These are phyloP conservation scores for roundworm (Caenorhabditis elegans) DNA, from an alignment of 1,140 invertebrate genomes.

Conservation along the genomic window WBcel235 BX284606.5:13345001-13345500, in stretches of 20 bases:
- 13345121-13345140: not conserved
- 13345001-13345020: not conserved
- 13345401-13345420: slow-evolving; percentile 39
- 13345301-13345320: too few species aligned
- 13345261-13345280: too few species aligned
- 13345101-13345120: too few species aligned
- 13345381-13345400: not conserved
- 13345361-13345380: not conserved
- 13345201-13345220: not conserved
- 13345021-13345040: not conserved
- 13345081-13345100: not conserved
- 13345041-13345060: not conserved
- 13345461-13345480: slow-evolving; percentile 46
- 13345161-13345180: not conserved
- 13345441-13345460: slow-evolving; percentile 30
- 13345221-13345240: not conserved
- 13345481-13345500: slow-evolving; percentile 42
- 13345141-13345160: not conserved
- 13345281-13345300: too few species aligned
- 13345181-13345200: not conserved
- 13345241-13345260: too few species aligned
- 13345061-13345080: not conserved
- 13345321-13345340: too few species aligned
- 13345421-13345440: not conserved
- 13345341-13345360: too few species aligned